Evolutionary conservation across 2,113 vertebrate species (phyloP).

Genomic region (Pachypanchax playfairii): DNA sequence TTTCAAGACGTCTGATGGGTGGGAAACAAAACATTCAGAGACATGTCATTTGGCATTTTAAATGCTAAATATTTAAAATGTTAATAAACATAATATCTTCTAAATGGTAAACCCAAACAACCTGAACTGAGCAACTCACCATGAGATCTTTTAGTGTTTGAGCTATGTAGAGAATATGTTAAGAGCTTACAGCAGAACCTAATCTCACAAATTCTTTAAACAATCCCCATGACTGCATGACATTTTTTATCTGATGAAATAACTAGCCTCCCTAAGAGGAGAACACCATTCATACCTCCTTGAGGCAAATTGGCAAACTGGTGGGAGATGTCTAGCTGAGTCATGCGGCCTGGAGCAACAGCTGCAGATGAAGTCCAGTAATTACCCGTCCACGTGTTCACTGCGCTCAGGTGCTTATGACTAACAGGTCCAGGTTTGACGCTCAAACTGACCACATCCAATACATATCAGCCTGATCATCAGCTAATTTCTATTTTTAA

Average conservation of each 20-base stretch:
- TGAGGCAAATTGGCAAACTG: conserved; percentile 37
- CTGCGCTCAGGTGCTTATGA: conserved; percentile 5
- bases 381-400: conserved; percentile 3
- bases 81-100: too few species aligned
- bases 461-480: background rate
- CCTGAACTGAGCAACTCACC: too few species aligned
- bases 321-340: conserved; percentile 43
- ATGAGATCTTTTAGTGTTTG: too few species aligned
- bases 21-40: too few species aligned
- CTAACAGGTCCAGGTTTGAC: background rate
- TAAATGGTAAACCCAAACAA: too few species aligned
- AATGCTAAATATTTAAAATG: too few species aligned
- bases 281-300: background rate
- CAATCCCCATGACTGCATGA: background rate
- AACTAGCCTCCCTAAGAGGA: background rate
- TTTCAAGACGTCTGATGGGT: too few species aligned
- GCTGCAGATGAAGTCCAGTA: conserved; percentile 27
- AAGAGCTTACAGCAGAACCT: too few species aligned
- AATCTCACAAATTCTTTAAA: background rate
- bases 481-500: background rate
- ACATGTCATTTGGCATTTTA: too few species aligned
- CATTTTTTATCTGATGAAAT: background rate
- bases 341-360: conserved; percentile 34
- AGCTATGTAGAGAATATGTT: too few species aligned
- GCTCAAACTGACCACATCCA: background rate